Conservation (phyloP, 1,140 invertebrate genomes). For the Musca domestica region DNA sequence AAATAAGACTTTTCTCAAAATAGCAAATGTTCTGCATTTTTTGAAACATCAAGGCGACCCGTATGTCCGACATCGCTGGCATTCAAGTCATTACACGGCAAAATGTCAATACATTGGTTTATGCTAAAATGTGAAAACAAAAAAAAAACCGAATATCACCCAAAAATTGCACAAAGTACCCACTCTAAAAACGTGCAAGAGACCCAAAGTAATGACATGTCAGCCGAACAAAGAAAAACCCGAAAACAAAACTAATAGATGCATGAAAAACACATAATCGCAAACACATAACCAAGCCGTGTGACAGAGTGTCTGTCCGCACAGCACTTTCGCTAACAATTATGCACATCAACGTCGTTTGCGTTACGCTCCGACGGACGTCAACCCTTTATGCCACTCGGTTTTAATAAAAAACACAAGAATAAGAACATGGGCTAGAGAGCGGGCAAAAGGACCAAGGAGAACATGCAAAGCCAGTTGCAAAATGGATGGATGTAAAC, state of each 20-base stretch:
- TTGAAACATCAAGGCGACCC: no score
- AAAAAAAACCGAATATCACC: no score
- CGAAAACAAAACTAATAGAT: no score
- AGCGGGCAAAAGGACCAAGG: not conserved
- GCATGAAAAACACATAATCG: no score
- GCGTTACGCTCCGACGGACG: no score
- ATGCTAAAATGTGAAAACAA: no score
- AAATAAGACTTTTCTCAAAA: no score
- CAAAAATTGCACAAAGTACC: not conserved
- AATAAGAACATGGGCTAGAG: no score
- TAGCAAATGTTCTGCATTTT: no score
- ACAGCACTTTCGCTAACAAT: constrained; percentile 12
- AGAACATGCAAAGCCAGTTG: not conserved
- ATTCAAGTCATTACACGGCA: not conserved
- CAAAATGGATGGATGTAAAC: not conserved
- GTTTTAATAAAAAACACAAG: constrained; percentile 8
- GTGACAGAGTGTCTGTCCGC: constrained; percentile 1
- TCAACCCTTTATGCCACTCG: not conserved
- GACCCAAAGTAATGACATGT: constrained; percentile 16
- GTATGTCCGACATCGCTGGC: not conserved
- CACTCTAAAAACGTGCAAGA: not conserved
- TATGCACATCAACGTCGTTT: constrained; percentile 12
- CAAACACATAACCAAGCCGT: not conserved
- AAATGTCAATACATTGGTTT: constrained; percentile 12
- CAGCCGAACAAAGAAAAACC: not conserved